phyloP scores from a whole-genome alignment of 1,140 invertebrate genomes.

The Camponotus vicinus region DNA sequence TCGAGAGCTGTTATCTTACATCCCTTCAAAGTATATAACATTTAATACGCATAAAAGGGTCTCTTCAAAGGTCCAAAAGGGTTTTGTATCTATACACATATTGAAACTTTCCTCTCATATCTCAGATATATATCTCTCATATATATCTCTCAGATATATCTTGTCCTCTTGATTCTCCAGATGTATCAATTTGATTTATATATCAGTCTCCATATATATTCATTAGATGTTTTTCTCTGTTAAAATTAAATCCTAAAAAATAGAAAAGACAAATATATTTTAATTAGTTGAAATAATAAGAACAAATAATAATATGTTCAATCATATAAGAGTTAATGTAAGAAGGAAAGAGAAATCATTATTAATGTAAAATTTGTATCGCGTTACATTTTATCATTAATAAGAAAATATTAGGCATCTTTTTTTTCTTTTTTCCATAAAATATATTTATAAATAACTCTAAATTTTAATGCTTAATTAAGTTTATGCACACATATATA shows the following conservation, averaged over 20 bases:
- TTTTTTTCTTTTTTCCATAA: not conserved
- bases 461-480: not conserved
- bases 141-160: not conserved
- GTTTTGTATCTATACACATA: constrained; percentile 15
- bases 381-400: not conserved
- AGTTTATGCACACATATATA: not conserved
- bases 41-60: constrained; percentile 3
- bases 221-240: not conserved
- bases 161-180: not conserved
- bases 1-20: not conserved
- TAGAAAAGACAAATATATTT: not conserved
- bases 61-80: not conserved
- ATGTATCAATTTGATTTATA: not conserved
- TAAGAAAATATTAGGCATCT: not conserved
- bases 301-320: not conserved
- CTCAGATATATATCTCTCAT: no score
- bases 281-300: not conserved
- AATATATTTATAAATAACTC: not conserved
- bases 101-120: not conserved
- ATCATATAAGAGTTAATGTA: not conserved
- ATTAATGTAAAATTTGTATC: not conserved
- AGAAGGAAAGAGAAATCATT: not conserved
- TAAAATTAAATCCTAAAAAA: constrained; percentile 45
- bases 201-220: constrained; percentile 16
- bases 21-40: not conserved